phyloP scores from a whole-genome alignment of 1,140 invertebrate genomes.

The Neoseiulus cucumeris region DNA sequence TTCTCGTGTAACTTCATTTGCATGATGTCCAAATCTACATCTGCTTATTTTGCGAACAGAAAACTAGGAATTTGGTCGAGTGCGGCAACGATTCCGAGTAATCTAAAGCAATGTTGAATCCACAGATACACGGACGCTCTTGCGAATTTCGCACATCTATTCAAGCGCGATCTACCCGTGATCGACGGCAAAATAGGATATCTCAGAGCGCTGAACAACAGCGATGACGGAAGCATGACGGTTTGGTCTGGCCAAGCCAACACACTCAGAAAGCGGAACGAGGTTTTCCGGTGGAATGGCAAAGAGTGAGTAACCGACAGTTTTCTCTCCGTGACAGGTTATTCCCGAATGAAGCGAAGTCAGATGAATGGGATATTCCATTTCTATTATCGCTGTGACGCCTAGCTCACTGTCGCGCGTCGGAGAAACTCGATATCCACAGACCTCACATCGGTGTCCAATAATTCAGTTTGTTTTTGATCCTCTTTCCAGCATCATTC shows the following conservation, averaged over 20 bases:
- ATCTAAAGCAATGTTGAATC: not conserved
- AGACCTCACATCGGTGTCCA: too few relatives aligned
- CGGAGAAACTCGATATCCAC: too few relatives aligned
- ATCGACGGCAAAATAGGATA: constrained; percentile 3
- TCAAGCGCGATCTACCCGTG: not conserved
- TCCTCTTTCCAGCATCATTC: not conserved
- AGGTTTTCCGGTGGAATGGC: not conserved
- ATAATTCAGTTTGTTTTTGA: too few relatives aligned
- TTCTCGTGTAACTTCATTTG: not conserved
- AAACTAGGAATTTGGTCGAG: not conserved
- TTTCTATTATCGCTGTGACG: too few relatives aligned
- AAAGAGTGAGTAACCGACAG: not conserved
- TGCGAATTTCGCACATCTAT: not conserved
- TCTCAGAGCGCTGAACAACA: not conserved
- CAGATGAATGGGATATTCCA: too few relatives aligned
- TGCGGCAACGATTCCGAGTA: not conserved
- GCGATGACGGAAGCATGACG: not conserved
- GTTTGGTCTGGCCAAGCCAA: not conserved
- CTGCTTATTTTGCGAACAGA: not conserved
- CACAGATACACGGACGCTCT: not conserved
- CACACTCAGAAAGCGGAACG: not conserved
- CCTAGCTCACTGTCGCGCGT: too few relatives aligned
- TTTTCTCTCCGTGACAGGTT: not conserved
- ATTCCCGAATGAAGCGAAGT: too few relatives aligned
- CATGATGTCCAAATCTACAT: not conserved